phyloP scores from a whole-genome alignment of 2,797 vertebrate species.

The Pangasius sanitwongsei region DNA sequence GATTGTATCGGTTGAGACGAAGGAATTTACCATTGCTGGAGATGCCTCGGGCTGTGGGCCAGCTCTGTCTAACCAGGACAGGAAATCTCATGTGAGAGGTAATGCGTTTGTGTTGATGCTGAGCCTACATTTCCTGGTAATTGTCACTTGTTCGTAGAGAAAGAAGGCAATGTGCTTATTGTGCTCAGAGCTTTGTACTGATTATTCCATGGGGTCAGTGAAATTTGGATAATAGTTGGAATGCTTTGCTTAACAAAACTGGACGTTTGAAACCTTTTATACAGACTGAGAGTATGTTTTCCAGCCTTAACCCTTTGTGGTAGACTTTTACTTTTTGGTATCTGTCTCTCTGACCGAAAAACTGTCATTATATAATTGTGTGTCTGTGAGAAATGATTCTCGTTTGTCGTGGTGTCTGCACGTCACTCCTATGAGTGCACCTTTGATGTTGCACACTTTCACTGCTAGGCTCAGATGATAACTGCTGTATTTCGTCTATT shows the following conservation, averaged over 20 bases:
- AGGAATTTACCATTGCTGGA: constrained; percentile 21
- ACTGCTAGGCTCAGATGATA: background rate
- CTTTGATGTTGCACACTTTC: background rate
- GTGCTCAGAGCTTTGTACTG: constrained; percentile 10
- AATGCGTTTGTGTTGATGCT: constrained; percentile 34
- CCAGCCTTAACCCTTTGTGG: background rate
- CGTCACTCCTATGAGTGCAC: background rate
- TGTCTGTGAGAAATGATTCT: constrained; percentile 21
- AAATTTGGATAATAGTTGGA: constrained; percentile 20
- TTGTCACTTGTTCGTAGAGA: constrained; percentile 35
- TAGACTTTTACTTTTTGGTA: constrained; percentile 3
- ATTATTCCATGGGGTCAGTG: background rate
- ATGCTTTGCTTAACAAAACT: constrained; percentile 17
- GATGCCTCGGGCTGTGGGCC: constrained; percentile 21
- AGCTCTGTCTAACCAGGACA: constrained; percentile 20
- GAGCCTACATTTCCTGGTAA: constrained; percentile 17
- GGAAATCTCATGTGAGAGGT: constrained; percentile 49
- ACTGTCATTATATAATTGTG: background rate
- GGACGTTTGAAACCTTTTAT: background rate
- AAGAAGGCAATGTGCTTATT: constrained; percentile 5
- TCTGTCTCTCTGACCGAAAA: background rate
- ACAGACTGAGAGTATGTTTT: background rate
- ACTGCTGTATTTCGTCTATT: background rate
- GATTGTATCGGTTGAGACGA: background rate
- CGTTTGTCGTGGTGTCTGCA: background rate